Percentiles rank a stretch among this genome's conserved stretches.
Conservation (phyloP, 2,888 invertebrate genomes). For the Hirtodrosophila duncani region DNA sequence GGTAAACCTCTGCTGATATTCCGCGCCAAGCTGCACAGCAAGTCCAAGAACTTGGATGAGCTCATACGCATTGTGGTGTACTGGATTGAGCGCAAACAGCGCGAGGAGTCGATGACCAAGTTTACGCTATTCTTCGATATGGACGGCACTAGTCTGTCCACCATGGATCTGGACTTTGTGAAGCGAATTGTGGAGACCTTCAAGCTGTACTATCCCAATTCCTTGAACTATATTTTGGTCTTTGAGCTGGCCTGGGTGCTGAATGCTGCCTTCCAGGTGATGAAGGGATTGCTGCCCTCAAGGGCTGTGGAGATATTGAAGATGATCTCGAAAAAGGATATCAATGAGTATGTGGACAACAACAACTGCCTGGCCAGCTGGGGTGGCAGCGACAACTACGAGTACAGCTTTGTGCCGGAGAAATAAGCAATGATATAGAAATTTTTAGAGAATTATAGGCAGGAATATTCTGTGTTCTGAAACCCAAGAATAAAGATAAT, state of each 20-base stretch:
- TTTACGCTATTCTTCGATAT: conserved; percentile 94
- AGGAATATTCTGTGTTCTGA: too few species aligned
- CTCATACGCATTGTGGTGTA: conserved; percentile 90
- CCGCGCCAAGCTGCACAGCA: conserved; percentile 88
- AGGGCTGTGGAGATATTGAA: conserved; percentile 93
- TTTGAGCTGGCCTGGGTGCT: conserved; percentile 97
- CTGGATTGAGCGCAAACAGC: conserved; percentile 81
- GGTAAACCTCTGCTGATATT: conserved; percentile 88
- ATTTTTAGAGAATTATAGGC: too few species aligned
- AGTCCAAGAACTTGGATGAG: conserved; percentile 86
- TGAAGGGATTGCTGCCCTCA: conserved; percentile 91
- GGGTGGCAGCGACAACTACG: conserved; percentile 89
- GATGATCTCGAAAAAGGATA: conserved; percentile 86
- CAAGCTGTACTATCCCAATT: conserved; percentile 92
- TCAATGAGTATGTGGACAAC: conserved; percentile 86
- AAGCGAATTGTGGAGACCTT: conserved; percentile 92
- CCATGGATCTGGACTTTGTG: conserved; percentile 95
- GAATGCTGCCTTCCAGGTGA: conserved; percentile 93
- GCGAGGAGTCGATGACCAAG: conserved; percentile 86
- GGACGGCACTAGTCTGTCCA: conserved; percentile 89
- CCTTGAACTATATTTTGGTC: conserved; percentile 92
- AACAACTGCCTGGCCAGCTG: conserved; percentile 87
- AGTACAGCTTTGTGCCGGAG: conserved; percentile 85
- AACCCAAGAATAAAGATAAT: too few species aligned
- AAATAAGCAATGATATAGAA: too few species aligned